Evolutionary conservation across 2,113 vertebrate genomes (phyloP).

Genomic region (Tragulus kanchil): DNA sequence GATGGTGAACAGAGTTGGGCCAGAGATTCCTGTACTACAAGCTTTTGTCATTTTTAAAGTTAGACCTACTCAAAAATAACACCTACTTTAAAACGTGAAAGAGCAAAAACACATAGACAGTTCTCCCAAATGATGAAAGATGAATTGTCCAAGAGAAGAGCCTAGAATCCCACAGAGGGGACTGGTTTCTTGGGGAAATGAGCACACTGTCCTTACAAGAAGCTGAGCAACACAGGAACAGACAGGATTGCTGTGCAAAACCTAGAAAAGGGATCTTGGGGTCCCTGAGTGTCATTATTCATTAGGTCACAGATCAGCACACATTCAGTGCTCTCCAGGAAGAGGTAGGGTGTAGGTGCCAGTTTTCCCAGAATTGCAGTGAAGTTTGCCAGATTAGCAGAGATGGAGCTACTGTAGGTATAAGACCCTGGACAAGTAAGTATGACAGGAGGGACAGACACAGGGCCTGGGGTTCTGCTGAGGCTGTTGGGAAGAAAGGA

Average conservation of each 20-base stretch:
- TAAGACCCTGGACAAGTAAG: not conserved
- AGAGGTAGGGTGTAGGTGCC: not conserved
- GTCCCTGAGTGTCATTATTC: not conserved
- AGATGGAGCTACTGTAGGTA: not conserved
- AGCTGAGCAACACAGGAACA: not conserved
- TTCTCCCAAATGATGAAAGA: not conserved
- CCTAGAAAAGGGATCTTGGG: not conserved
- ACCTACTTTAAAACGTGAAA: not conserved
- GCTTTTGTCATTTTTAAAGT: not conserved
- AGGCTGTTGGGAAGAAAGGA: not conserved
- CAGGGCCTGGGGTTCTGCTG: not conserved
- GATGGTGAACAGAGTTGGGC: not conserved
- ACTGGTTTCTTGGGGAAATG: not conserved
- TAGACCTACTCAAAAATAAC: not conserved
- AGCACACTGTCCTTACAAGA: not conserved
- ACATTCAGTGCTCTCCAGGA: not conserved
- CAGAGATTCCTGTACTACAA: not conserved
- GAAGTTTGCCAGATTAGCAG: not conserved
- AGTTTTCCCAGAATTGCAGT: not conserved
- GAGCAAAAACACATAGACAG: not conserved
- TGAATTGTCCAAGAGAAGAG: not conserved
- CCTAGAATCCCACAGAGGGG: not conserved
- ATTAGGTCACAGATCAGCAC: not conserved
- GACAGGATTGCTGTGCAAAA: not conserved
- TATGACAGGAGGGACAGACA: not conserved